Conservation (phyloP, 2,113 vertebrate species). For the Notiomystis cincta region DNA sequence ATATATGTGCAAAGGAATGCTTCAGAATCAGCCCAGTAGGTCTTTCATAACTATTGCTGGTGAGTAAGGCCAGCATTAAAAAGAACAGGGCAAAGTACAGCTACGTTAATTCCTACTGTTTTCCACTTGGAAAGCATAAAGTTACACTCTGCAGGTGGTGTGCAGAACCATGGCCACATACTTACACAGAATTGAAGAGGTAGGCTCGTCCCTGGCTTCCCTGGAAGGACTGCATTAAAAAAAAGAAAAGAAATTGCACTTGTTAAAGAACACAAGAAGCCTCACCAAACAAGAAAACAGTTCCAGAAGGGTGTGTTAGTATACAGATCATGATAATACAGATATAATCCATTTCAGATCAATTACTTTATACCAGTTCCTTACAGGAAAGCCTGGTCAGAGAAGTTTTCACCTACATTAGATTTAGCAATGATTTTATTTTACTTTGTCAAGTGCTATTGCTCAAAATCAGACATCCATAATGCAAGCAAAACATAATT, state of each 20-base stretch:
- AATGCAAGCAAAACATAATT: background rate
- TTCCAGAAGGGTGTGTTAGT: background rate
- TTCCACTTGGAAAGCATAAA: background rate
- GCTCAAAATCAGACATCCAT: background rate
- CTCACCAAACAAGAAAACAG: background rate
- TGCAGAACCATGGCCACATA: slow-evolving; percentile 42
- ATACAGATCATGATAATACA: background rate
- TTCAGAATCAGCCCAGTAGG: background rate
- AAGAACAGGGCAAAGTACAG: background rate
- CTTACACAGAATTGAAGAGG: slow-evolving; percentile 99
- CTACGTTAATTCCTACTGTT: background rate
- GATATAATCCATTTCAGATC: background rate
- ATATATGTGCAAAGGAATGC: background rate
- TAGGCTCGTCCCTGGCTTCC: slow-evolving; percentile 98
- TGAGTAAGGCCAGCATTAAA: background rate
- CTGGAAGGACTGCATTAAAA: slow-evolving; percentile 89
- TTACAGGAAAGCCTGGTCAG: background rate
- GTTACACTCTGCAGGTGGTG: background rate
- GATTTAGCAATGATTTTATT: background rate
- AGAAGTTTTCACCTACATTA: background rate
- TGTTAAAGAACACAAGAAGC: background rate
- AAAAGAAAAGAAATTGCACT: background rate
- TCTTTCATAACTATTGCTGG: background rate
- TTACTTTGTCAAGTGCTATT: background rate
- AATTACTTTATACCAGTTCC: background rate